Evolutionary conservation across 2,113 vertebrate species (phyloP).

Genomic region (Oenanthe oenanthe): DNA sequence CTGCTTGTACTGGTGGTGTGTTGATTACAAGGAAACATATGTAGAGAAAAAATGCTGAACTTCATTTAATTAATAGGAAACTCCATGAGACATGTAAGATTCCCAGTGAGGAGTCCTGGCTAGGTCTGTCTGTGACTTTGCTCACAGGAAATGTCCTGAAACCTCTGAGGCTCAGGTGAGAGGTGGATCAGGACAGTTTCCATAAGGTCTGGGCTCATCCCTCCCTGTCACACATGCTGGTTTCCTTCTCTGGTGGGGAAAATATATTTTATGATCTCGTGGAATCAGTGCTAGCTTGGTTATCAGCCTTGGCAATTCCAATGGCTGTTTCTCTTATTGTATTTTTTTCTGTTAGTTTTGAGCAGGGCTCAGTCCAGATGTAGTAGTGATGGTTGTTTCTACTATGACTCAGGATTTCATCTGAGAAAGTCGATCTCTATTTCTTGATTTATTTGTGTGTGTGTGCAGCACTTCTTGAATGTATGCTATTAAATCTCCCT

Average conservation of each 20-base stretch:
- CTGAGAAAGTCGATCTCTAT: neutral
- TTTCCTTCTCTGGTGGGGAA: neutral
- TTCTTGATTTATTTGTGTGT: neutral
- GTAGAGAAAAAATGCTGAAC: neutral
- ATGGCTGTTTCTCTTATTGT: neutral
- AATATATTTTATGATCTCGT: accelerated
- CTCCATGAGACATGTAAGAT: neutral
- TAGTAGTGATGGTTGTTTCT: neutral
- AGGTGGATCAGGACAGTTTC: neutral
- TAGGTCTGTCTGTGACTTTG: neutral
- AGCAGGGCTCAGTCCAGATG: neutral
- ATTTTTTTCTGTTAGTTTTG: neutral
- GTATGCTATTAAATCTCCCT: neutral
- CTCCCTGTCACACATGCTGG: accelerated
- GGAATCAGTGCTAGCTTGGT: neutral
- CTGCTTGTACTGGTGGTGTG: neutral
- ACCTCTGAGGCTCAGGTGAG: neutral
- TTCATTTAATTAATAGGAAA: neutral
- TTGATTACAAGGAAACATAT: neutral
- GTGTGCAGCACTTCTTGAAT: neutral
- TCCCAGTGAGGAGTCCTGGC: neutral
- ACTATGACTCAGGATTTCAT: neutral
- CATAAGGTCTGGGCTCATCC: neutral
- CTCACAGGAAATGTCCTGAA: neutral
- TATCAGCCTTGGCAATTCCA: neutral